Evolutionary conservation across 2,113 vertebrate genomes (phyloP).

Genomic region (Prunella himalayana): DNA sequence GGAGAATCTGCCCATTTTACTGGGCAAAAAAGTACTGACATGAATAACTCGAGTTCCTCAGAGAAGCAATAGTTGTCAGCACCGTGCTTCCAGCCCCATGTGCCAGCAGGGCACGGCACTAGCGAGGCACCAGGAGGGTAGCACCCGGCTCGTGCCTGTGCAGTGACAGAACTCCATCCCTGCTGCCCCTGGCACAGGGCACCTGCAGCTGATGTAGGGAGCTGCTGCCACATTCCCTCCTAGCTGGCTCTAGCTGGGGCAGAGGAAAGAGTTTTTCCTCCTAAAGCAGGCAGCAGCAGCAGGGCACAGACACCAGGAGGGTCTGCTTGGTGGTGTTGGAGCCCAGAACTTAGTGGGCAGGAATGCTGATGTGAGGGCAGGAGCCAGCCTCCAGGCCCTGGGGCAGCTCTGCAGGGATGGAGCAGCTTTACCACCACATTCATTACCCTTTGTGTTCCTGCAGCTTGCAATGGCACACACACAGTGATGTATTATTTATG

Average conservation of each 20-base stretch:
- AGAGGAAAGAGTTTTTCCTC: background rate
- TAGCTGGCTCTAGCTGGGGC: background rate
- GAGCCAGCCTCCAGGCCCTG: background rate
- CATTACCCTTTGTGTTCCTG: background rate
- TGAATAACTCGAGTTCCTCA: rapidly evolving
- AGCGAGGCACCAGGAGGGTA: background rate
- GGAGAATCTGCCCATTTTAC: background rate
- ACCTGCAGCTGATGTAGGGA: rapidly evolving
- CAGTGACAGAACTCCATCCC: background rate
- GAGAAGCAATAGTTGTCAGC: rapidly evolving
- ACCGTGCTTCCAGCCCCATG: rapidly evolving
- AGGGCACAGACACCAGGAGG: background rate
- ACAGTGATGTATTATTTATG: background rate
- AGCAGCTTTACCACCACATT: background rate
- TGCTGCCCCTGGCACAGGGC: background rate
- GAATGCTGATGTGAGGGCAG: rapidly evolving
- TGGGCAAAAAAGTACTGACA: background rate
- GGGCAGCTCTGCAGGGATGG: too few relatives aligned
- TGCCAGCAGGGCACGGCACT: background rate
- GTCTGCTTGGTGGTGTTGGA: background rate
- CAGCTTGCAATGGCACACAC: background rate
- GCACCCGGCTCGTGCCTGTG: background rate
- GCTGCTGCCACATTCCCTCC: background rate
- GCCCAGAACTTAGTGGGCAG: rapidly evolving
- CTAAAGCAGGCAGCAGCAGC: background rate